Base-by-base conservation (phyloP, 2,888 invertebrate species). In the Willowsia nigromaculata region DNA sequence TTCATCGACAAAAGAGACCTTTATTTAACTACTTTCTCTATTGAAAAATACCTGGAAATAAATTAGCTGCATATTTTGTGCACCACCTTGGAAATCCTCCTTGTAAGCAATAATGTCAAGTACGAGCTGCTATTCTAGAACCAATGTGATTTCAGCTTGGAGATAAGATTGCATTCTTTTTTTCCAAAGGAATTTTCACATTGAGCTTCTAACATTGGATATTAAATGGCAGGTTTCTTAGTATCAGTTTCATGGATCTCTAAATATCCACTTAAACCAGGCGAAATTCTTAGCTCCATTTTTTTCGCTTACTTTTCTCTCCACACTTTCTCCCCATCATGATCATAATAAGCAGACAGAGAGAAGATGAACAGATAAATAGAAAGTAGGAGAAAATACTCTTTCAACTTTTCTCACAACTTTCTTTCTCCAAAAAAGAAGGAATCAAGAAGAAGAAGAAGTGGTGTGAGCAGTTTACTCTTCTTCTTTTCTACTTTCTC, bases 381-480 rank as follows among this genome's bases (percentile, higher is more conserved):
- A 18, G 15, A 18, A 18, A 50, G 50, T 1, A 47, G 47, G 2
- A 47, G 47, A 50, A 50, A 2, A 3, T n/a, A n/a, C 50, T 50
- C 4, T 15, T 59, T 27, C 59, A 59, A 25, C 25, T 25, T 59
- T 59, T 22, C n/a, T n/a, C n/a, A n/a, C n/a, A n/a, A n/a, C n/a
- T 59, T 59, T 22, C 3, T 11, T 18, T 59, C 27, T 59, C 9
- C 1, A 3, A 56, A 3, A 56, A 13, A 6, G 25, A 3, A 18
- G 4, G 50, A 50, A n/a, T 11, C 5, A 18, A 56, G 56, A 56
- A 56, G 56, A 56, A 22, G 56, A 25, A 59, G 22, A 59, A 78
- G 56, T 78, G 78, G 56, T 53, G 30, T 78, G 15, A 30, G 53
- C 56, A 47, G 53, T 78, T 78, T 78, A 27, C 18, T 78, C 53